A percentile compares a stretch with the other conserved stretches of the same genome.
Conservation (phyloP, 2,797 vertebrate species). For the Loris lydekkerianus region DNA sequence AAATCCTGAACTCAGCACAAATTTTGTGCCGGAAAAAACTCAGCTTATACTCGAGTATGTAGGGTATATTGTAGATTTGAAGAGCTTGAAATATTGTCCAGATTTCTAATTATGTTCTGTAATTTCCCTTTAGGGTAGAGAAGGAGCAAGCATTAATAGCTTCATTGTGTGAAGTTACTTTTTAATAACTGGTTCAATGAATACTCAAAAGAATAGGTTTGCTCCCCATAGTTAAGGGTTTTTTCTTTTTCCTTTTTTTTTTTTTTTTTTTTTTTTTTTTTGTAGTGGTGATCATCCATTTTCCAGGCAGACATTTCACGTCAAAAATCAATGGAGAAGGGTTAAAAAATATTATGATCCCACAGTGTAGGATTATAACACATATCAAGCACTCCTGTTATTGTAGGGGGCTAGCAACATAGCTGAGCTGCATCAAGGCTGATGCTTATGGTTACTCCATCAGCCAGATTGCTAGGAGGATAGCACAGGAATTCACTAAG, state of each 20-base stretch:
- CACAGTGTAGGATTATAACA: neutral
- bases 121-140: neutral
- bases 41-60: too few relatives aligned
- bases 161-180: neutral
- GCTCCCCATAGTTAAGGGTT: neutral
- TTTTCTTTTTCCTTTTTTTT: neutral
- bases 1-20: too few relatives aligned
- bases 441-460: neutral
- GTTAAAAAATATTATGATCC: neutral
- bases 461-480: neutral
- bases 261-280: neutral
- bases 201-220: neutral
- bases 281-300: neutral
- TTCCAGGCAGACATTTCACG: neutral
- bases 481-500: neutral
- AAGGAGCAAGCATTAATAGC: neutral
- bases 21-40: too few relatives aligned
- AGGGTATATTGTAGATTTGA: neutral
- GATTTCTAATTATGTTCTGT: slow-evolving; percentile 7
- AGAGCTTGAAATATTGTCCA: neutral
- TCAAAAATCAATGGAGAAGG: neutral
- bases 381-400: neutral
- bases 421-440: neutral
- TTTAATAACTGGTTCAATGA: neutral
- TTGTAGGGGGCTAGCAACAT: neutral